Evolutionary conservation across 1,140 invertebrate species (phyloP).

Genomic region (Hydropsyche tenuis): DNA sequence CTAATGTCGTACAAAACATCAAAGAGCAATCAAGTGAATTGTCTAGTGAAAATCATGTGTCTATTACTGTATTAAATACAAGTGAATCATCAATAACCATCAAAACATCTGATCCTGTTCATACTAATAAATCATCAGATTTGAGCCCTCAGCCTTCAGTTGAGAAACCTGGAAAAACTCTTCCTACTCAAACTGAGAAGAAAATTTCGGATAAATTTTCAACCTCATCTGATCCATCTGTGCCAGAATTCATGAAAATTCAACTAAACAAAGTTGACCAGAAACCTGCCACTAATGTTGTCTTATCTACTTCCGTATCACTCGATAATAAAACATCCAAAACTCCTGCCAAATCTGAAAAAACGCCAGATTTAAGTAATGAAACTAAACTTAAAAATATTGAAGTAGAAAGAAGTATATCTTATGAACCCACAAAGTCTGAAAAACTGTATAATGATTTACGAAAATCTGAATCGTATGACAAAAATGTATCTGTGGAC

Average conservation of each 20-base stretch:
- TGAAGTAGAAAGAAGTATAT: slow-evolving; percentile 43
- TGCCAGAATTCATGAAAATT: slow-evolving; percentile 75
- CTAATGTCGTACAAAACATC: neutral
- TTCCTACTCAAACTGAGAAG: slow-evolving; percentile 50
- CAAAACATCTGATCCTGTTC: slow-evolving; percentile 47
- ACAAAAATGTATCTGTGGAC: slow-evolving; percentile 45
- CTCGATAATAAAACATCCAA: slow-evolving; percentile 53
- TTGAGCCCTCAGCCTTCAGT: neutral
- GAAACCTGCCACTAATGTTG: slow-evolving; percentile 66
- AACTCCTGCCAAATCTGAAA: slow-evolving; percentile 32
- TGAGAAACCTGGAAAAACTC: slow-evolving; percentile 2
- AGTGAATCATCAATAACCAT: slow-evolving; percentile 31
- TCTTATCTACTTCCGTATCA: slow-evolving; percentile 62
- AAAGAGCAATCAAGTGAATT: neutral
- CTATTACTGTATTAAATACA: slow-evolving; percentile 34
- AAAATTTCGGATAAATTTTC: slow-evolving; percentile 60
- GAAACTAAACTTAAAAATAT: slow-evolving; percentile 18
- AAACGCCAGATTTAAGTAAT: slow-evolving; percentile 15
- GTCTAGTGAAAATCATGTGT: slow-evolving; percentile 33
- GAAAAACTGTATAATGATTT: slow-evolving; percentile 38
- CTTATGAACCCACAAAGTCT: slow-evolving; percentile 41
- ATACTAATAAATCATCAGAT: slow-evolving; percentile 34
- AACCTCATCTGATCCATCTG: slow-evolving; percentile 53
- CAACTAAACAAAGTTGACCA: slow-evolving; percentile 72
- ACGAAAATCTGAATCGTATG: slow-evolving; percentile 46